Conservation (phyloP, 2,797 vertebrate genomes). For the Bradypodion pumilum region DNA sequence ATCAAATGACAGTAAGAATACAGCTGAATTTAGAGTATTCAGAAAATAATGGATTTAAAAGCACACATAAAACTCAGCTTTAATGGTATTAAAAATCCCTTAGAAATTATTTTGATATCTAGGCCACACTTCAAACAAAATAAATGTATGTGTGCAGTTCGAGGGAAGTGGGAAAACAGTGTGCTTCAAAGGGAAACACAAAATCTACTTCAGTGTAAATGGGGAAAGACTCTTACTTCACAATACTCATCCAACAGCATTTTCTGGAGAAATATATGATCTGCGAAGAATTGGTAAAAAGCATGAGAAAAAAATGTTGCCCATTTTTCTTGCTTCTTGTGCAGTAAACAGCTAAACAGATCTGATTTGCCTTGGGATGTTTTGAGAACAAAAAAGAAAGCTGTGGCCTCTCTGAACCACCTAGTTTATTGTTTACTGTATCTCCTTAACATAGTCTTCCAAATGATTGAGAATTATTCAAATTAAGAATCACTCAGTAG, state of each 20-base stretch:
- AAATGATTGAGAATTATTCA: not conserved
- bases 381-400: constrained; percentile 3
- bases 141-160: not conserved
- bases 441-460: not conserved
- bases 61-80: not conserved
- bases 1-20: constrained; percentile 60
- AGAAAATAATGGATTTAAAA: constrained; percentile 60
- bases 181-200: constrained; percentile 25
- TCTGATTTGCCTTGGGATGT: constrained; percentile 12
- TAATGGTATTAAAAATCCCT: constrained; percentile 32
- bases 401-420: not conserved
- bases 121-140: constrained; percentile 32
- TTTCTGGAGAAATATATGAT: not conserved
- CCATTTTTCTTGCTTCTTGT: not conserved
- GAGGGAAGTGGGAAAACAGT: not conserved
- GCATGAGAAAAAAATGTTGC: constrained; percentile 37
- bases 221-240: constrained; percentile 11
- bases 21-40: constrained; percentile 53
- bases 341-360: constrained; percentile 12
- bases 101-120: constrained; percentile 47
- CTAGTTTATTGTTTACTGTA: constrained; percentile 24
- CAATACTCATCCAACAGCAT: not conserved
- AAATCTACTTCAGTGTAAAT: constrained; percentile 16
- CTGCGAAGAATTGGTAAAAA: constrained; percentile 15
- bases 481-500: not conserved